Evolutionary conservation across 2,888 invertebrate species (phyloP).

Genomic region (Osedax frankpressi): DNA sequence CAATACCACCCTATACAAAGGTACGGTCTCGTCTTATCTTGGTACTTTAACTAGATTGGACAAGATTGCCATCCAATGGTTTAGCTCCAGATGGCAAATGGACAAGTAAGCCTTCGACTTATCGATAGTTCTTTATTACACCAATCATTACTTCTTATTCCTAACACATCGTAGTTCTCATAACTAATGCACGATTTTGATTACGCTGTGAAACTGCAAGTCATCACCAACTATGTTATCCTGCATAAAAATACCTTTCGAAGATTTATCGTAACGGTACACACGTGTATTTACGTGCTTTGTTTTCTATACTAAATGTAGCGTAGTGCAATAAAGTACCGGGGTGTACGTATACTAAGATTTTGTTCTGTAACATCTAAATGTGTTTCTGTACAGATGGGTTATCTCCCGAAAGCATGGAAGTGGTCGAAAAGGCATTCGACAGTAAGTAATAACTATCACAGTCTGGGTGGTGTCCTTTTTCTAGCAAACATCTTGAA

Average conservation of each 20-base stretch:
- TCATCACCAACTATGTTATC: conserved; percentile 2
- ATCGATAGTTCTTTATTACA: too few species aligned
- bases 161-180: too few species aligned
- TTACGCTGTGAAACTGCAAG: too few species aligned
- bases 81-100: too few species aligned
- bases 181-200: too few species aligned
- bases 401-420: not conserved
- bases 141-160: too few species aligned
- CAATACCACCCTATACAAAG: not conserved
- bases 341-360: not conserved
- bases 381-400: not conserved
- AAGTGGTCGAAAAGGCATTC: not conserved
- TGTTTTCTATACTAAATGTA: not conserved
- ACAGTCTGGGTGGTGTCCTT: not conserved
- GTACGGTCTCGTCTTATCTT: not conserved
- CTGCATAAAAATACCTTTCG: not conserved
- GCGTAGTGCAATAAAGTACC: not conserved
- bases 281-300: not conserved
- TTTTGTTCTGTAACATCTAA: not conserved
- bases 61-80: not conserved
- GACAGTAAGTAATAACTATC: not conserved
- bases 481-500: too few species aligned
- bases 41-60: not conserved
- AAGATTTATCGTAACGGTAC: not conserved
- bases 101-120: too few species aligned